Percentiles rank a stretch among this genome's conserved stretches.
Conservation (phyloP, 2,888 invertebrate species). For the Morpho helenor region DNA sequence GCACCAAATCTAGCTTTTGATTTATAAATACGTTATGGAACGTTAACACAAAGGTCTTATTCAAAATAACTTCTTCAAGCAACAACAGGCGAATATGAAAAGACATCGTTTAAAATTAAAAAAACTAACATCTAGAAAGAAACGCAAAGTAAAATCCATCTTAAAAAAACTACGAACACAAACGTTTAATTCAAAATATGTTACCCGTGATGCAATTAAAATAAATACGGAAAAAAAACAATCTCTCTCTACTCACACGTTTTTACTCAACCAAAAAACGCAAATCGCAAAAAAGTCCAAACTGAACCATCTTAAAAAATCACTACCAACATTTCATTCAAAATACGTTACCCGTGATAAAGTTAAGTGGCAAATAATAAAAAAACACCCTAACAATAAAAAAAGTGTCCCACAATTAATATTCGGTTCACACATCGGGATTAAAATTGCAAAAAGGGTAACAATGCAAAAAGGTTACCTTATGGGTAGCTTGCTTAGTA, state of each 20-base stretch:
- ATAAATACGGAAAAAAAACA: neutral
- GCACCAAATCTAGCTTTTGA: no score
- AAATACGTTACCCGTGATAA: slow-evolving; percentile 48
- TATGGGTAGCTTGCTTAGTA: slow-evolving; percentile 6
- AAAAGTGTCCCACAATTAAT: slow-evolving; percentile 41
- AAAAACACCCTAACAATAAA: slow-evolving; percentile 30
- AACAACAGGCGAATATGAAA: no score
- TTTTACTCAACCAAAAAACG: slow-evolving; percentile 32
- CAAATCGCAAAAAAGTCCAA: slow-evolving; percentile 25
- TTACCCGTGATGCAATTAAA: neutral
- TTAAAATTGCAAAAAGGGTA: slow-evolving; percentile 37
- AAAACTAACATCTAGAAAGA: no score
- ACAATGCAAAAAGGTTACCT: slow-evolving; percentile 20
- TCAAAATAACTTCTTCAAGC: no score
- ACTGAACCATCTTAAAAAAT: slow-evolving; percentile 32
- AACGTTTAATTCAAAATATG: no score
- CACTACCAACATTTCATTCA: slow-evolving; percentile 44
- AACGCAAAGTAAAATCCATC: no score
- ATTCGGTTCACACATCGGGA: slow-evolving; percentile 51
- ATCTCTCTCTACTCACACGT: slow-evolving; percentile 36
- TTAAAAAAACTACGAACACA: no score
- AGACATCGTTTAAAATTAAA: no score
- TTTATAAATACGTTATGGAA: no score
- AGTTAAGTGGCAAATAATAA: slow-evolving; percentile 48
- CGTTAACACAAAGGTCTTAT: no score